A percentile compares a stretch with the other conserved stretches of the same genome.
phyloP scores from a whole-genome alignment of 2,888 invertebrate species.

The Zygothrica quintamaculata region DNA sequence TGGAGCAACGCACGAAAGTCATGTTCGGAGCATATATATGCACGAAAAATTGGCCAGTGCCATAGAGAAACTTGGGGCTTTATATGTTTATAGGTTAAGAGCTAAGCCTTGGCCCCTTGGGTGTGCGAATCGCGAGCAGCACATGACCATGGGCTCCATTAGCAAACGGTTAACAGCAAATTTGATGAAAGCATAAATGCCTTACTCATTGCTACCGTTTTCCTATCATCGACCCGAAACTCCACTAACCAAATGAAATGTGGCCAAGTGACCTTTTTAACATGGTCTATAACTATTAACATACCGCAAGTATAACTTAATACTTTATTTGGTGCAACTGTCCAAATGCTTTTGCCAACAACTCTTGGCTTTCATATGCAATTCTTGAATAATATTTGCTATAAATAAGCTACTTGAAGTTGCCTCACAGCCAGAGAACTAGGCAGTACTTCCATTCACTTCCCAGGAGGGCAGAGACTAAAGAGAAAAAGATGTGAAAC shows the following conservation, averaged over 20 bases:
- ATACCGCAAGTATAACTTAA: too few relatives aligned
- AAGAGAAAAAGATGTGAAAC: constrained; percentile 44
- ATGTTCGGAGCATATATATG: constrained; percentile 61
- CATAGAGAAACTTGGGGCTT: constrained; percentile 17
- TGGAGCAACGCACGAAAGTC: constrained; percentile 79
- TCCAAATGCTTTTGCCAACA: constrained; percentile 24
- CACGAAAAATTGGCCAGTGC: constrained; percentile 62
- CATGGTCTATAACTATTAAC: constrained; percentile 8
- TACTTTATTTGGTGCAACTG: neutral
- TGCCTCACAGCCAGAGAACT: constrained; percentile 52
- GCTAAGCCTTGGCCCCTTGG: constrained; percentile 74
- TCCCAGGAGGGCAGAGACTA: constrained; percentile 56
- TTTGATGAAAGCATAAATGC: constrained; percentile 74
- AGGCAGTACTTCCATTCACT: constrained; percentile 41
- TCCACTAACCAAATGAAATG: neutral
- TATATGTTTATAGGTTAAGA: constrained; percentile 78
- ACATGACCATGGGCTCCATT: constrained; percentile 58
- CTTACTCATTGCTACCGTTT: neutral
- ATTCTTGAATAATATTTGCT: neutral
- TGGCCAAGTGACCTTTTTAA: constrained; percentile 71
- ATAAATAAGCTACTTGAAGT: constrained; percentile 42
- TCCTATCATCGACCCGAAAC: neutral
- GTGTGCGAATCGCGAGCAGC: constrained; percentile 46
- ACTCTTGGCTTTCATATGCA: constrained; percentile 27
- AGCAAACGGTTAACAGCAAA: constrained; percentile 65